Base-by-base conservation (phyloP, 2,797 vertebrate species). In the Sebastes steindachneri region DNA sequence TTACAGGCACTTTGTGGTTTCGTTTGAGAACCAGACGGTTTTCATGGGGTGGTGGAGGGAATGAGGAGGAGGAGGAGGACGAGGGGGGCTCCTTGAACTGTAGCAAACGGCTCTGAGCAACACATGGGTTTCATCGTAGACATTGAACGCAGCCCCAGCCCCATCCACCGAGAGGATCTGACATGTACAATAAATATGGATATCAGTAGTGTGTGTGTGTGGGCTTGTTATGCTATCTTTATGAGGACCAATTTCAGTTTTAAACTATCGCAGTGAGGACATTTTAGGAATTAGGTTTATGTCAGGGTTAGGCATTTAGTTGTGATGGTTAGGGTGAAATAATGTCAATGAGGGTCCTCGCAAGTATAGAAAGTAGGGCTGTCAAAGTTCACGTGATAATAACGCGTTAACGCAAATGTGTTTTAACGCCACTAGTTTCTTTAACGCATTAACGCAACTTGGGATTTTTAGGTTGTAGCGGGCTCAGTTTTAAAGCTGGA, bases 181-280 rank as follows among this genome's bases (percentile, higher is more conserved):
- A 96, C 95, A 93, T 86, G 89, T 75, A 94, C 84, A 92, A 95
- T 95, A 95, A 95, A 95, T 92, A 91, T 55, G 76, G 75, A 93
- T 88, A 85, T 93, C 89, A 89, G 83, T 65, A 51, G 17, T 73
- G 33, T 45, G 63, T 41, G 12, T 70, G 70, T 74, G 54, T 12
- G 54, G 6, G 12, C 54, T 57, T 65, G 35, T 26, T 9, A 17
- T 45, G 35, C n/a, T 21, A 7, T 21, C 23, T 66, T 45, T 55
- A 31, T 45, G 55, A 9, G 73, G 54, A 11, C 63, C 31, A 41
- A 4, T 10, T 29, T 65, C 21, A 23, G 31, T 45, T 65, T 64
- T 5, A 25, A 57, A 54, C 23, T 48, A 54, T 37, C 10, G 8
- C 11, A 29, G 5, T 33, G 17, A 41, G 59, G 26, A 66, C 28